These are phyloP conservation scores for Pseudomugil tenellus DNA, from an alignment of 2,797 vertebrate genomes.

Conservation along the genomic window DNA sequence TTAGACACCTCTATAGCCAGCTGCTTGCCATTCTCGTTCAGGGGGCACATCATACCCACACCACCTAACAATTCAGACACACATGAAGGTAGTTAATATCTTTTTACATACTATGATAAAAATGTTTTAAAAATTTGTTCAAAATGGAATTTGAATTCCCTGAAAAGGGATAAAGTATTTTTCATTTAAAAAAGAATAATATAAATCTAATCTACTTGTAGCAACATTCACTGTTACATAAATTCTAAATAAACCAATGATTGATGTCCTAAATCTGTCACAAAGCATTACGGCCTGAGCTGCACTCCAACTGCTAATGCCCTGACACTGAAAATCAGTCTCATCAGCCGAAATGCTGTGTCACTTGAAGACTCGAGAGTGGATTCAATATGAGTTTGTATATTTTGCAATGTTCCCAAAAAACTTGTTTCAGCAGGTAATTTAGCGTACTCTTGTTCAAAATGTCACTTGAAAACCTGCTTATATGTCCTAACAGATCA, in stretches of 20 bases:
- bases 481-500: background rate
- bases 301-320: constrained; percentile 25
- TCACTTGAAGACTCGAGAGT: constrained; percentile 28
- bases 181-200: too few relatives aligned
- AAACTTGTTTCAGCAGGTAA: constrained; percentile 19
- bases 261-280: constrained; percentile 72
- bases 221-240: constrained; percentile 52
- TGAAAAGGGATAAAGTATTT: too few relatives aligned
- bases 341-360: constrained; percentile 36
- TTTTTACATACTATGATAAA: background rate
- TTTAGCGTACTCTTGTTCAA: background rate
- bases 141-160: too few relatives aligned
- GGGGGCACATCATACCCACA: constrained; percentile 90
- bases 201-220: background rate
- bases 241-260: constrained; percentile 58
- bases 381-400: constrained; percentile 33
- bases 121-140: too few relatives aligned
- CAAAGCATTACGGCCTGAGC: constrained; percentile 43
- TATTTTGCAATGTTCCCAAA: constrained; percentile 11
- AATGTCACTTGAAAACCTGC: background rate
- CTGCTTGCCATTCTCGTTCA: constrained; percentile 91
- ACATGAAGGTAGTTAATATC: constrained; percentile 14
- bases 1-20: constrained; percentile 92
- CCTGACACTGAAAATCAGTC: constrained; percentile 49
- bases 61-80: constrained; percentile 80